phyloP scores from a whole-genome alignment of 2,888 invertebrate species.

The Ophion ventricosus region DNA sequence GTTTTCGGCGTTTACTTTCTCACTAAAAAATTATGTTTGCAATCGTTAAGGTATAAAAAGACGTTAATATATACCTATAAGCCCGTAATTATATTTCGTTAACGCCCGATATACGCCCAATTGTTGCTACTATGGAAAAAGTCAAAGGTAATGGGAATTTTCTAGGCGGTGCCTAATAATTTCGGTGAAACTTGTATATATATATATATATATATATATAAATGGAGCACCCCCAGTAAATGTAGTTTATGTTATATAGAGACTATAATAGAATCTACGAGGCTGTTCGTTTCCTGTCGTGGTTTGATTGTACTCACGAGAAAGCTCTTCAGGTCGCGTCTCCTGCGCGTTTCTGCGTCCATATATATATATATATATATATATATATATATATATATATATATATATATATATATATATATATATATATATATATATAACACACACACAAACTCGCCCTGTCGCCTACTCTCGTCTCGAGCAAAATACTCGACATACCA shows the following conservation, averaged over 20 bases:
- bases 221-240: neutral
- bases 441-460: neutral
- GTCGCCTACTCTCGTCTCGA: constrained; percentile 48
- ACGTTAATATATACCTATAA: too few relatives aligned
- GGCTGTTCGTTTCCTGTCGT: constrained; percentile 46
- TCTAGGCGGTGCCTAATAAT: neutral
- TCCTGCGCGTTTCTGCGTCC: constrained; percentile 7
- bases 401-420: too few relatives aligned
- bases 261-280: constrained; percentile 26
- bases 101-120: too few relatives aligned
- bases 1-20: too few relatives aligned
- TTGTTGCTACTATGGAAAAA: too few relatives aligned
- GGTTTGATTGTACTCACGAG: constrained; percentile 56
- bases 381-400: constrained; percentile 2
- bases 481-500: constrained; percentile 57
- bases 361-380: neutral
- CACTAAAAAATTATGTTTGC: too few relatives aligned
- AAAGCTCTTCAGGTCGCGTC: constrained; percentile 36
- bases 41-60: too few relatives aligned
- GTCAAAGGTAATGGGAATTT: too few relatives aligned
- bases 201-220: constrained; percentile 42
- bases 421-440: too few relatives aligned
- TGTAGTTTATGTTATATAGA: constrained; percentile 31
- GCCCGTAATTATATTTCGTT: too few relatives aligned
- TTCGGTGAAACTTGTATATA: constrained; percentile 18